Conservation (phyloP, 2,888 invertebrate genomes). For the Eupsilia transversa region DNA sequence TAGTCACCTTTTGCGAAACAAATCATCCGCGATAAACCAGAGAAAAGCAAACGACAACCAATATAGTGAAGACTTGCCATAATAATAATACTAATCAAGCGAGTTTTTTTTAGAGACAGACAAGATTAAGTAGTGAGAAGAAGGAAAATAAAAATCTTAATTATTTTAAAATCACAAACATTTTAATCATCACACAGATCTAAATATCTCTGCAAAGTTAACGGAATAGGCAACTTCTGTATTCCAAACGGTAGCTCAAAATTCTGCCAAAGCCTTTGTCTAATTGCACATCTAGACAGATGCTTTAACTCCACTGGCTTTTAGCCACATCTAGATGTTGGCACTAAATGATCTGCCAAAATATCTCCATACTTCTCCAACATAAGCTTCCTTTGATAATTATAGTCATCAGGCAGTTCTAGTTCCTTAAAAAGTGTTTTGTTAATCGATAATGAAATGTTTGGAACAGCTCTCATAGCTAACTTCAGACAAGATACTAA, state of each 20-base stretch:
- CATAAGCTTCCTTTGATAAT: slow-evolving; percentile 84
- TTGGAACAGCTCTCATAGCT: slow-evolving; percentile 92
- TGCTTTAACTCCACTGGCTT: slow-evolving; percentile 94
- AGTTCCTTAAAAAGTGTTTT: slow-evolving; percentile 79
- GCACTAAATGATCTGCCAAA: slow-evolving; percentile 91
- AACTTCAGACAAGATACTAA: slow-evolving; percentile 93
- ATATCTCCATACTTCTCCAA: slow-evolving; percentile 88
- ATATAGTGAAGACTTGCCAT: not conserved
- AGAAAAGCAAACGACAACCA: not conserved
- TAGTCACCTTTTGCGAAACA: not conserved
- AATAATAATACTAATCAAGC: not conserved
- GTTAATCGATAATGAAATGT: slow-evolving; percentile 88
- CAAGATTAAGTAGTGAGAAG: not conserved
- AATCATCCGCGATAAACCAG: not conserved
- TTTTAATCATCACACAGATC: slow-evolving; percentile 93
- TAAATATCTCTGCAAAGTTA: slow-evolving; percentile 92
- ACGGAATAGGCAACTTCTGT: slow-evolving; percentile 92
- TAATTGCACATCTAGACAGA: slow-evolving; percentile 93
- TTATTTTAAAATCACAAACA: not conserved
- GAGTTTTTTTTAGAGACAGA: not conserved
- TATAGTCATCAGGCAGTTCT: slow-evolving; percentile 83
- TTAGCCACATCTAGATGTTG: slow-evolving; percentile 91
- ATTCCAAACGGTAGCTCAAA: slow-evolving; percentile 95
- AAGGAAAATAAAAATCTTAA: slow-evolving; percentile 18
- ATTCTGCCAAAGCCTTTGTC: slow-evolving; percentile 92